These are phyloP conservation scores for Drosophila emarginata DNA, from an alignment of 2,888 invertebrate species.

Conservation along the genomic window DNA sequence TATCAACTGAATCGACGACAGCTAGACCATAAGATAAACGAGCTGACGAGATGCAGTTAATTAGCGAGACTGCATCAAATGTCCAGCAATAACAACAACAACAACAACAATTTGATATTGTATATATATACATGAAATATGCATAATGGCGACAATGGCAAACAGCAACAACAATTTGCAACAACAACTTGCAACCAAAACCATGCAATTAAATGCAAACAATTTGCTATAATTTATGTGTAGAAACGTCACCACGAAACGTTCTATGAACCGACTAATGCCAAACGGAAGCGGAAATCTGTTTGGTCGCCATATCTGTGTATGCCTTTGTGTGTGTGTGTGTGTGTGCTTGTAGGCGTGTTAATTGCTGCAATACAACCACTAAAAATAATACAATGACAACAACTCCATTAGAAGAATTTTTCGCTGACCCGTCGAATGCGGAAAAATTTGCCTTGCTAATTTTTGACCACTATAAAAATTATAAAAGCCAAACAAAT, in stretches of 20 bases:
- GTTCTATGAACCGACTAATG: constrained; percentile 65
- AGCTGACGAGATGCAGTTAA: constrained; percentile 63
- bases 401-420: constrained; percentile 43
- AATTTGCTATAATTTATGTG: constrained; percentile 77
- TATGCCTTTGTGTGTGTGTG: constrained; percentile 11
- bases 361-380: constrained; percentile 23
- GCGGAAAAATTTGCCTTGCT: constrained; percentile 59
- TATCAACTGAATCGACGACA: constrained; percentile 31
- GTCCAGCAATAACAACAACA: constrained; percentile 14
- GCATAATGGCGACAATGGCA: constrained; percentile 33
- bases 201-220: constrained; percentile 74
- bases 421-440: constrained; percentile 47
- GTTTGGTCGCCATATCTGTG: constrained; percentile 53
- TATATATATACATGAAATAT: constrained; percentile 42
- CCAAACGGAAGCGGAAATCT: constrained; percentile 75
- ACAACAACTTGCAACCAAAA: constrained; percentile 36
- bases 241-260: constrained; percentile 42
- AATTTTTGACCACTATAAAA: constrained; percentile 40
- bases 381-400: background rate
- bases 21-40: constrained; percentile 56
- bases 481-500: constrained; percentile 18
- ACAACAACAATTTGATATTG: background rate
- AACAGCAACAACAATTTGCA: constrained; percentile 34
- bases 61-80: constrained; percentile 68
- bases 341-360: constrained; percentile 11